Evolutionary conservation across 2,113 vertebrate species (phyloP), one percentile per base, ranked within the genome.

Genomic region (Hyaena hyaena): DNA sequence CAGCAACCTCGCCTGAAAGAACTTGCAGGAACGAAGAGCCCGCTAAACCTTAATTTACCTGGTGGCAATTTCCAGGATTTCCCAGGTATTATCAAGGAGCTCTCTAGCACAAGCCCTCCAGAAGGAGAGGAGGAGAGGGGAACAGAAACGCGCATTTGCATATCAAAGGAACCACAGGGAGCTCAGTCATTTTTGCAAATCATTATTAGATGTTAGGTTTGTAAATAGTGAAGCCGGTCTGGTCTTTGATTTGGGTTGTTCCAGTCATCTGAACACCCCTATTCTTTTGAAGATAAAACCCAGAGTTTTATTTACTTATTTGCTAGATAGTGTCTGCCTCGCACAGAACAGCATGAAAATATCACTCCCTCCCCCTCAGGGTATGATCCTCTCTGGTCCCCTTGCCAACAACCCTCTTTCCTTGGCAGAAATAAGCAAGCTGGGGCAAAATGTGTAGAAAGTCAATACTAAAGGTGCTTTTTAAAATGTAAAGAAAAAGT

Each of bases 61-160:
- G 31, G 28, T 16, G 31, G 45, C 9, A 3, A 35, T 15, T n/a
- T 63, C 28, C 17, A 19, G 4, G 16, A 4, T 17, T 19, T n/a
- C 4, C 5, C 7, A 63, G 31, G 15, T 23, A 4, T 48, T 39
- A 28, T 6, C 5, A 53, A 23, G 76, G 80, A 45, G 24, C 35
- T 43, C 50, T 23, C 26, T 5, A 43, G 61, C 35, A 14, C 0
- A 0, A 0, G 2, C 48, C 19, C 65, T 24, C 7, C 28, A 0
- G 4, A 55, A 33, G 28, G 33, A 55, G 16, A 6, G 21, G 50
- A n/a, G n/a, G 35, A 4, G 4, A 15, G 26, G 45, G 58, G 7
- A 10, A 14, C 10, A 7, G 71, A 33, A 3, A 45, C 2, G 1
- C 0, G 0, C 10, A 7, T 35, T 21, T 68, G 35, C 68, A 31